phyloP scores from a whole-genome alignment of 2,113 vertebrate genomes.

The Epinephelus fuscoguttatus region DNA sequence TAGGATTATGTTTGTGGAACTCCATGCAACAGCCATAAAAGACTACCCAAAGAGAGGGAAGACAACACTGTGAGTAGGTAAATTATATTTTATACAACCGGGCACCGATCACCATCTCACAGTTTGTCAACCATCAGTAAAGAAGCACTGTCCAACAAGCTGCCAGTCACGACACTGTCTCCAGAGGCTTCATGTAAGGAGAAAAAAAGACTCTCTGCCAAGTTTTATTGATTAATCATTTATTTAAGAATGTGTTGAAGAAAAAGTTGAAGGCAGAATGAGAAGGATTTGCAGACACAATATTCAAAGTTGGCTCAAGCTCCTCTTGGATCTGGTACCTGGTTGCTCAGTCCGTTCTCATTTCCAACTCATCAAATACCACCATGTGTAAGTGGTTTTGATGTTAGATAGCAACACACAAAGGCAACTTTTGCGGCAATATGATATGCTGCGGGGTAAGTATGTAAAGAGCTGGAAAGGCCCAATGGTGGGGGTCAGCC shows the following conservation, averaged over 20 bases:
- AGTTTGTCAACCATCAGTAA: constrained; percentile 50
- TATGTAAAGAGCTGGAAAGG: too few relatives aligned
- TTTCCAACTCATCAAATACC: too few relatives aligned
- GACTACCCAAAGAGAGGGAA: background rate
- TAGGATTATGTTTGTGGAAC: constrained; percentile 24
- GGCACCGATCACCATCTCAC: constrained; percentile 53
- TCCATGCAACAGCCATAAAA: constrained; percentile 2
- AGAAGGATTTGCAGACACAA: too few relatives aligned
- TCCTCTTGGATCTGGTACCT: too few relatives aligned
- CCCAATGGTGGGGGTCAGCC: too few relatives aligned
- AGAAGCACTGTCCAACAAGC: constrained; percentile 32
- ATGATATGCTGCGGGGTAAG: too few relatives aligned
- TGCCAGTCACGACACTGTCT: constrained; percentile 38
- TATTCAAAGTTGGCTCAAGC: too few relatives aligned
- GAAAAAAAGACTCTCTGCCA: constrained; percentile 21
- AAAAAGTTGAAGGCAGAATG: background rate
- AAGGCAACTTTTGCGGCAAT: too few relatives aligned
- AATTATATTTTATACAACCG: constrained; percentile 36
- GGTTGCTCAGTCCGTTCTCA: too few relatives aligned
- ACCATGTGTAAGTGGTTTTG: too few relatives aligned
- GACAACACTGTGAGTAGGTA: background rate
- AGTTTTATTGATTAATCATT: constrained; percentile 18
- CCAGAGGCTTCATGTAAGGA: constrained; percentile 38
- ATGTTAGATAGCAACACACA: too few relatives aligned
- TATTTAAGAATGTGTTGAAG: constrained; percentile 7